These are phyloP conservation scores for Andrena haemorrhoa DNA, from an alignment of 2,888 invertebrate species.

Conservation along the genomic window DNA sequence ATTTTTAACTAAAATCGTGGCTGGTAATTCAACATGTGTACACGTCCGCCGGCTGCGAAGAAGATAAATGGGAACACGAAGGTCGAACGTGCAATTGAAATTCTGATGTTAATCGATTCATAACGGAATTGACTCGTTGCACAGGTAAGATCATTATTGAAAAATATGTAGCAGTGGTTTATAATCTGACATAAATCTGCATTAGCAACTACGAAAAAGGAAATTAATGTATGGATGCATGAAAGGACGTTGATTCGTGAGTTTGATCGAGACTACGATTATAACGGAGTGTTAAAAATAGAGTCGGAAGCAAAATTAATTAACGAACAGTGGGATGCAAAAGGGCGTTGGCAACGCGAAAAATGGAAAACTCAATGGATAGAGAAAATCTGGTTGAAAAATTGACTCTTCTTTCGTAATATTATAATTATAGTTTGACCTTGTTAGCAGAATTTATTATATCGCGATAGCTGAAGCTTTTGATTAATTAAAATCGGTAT, in stretches of 20 bases:
- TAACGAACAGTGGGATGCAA: background rate
- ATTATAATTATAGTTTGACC: background rate
- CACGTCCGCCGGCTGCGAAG: background rate
- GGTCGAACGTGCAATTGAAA: conserved; percentile 17
- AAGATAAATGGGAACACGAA: background rate
- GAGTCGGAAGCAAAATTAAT: background rate
- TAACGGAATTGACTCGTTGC: background rate
- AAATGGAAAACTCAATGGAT: background rate
- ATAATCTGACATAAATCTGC: background rate
- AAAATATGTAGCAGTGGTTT: background rate
- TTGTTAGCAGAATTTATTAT: background rate
- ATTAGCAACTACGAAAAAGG: background rate
- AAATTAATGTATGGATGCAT: background rate
- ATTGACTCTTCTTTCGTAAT: background rate
- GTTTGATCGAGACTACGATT: background rate
- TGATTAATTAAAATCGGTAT: too few relatives aligned
- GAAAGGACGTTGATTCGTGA: background rate
- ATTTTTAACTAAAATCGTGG: too few relatives aligned
- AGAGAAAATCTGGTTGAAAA: background rate
- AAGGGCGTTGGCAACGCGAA: background rate
- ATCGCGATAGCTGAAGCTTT: too few relatives aligned
- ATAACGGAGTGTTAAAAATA: background rate
- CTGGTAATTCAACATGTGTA: too few relatives aligned
- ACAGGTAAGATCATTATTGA: too few relatives aligned
- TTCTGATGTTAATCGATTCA: background rate